Evolutionary conservation across 2,888 invertebrate genomes (phyloP), one percentile per base, ranked within the genome.

Genomic region (Tinea trinotella): DNA sequence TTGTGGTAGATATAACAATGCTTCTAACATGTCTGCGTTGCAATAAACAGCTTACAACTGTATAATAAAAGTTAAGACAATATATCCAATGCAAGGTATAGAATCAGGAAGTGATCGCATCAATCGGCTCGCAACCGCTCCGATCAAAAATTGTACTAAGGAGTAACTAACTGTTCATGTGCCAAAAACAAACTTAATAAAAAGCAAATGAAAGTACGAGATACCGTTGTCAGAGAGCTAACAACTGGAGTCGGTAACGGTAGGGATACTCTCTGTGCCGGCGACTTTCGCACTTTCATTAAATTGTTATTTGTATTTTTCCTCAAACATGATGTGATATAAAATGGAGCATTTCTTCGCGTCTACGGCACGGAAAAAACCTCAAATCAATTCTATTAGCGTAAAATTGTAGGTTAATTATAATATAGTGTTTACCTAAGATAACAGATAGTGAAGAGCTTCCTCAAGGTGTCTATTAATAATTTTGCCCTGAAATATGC

Each of bases 171-270:
- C 80, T 74, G 78, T 77, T 69, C 61, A 66, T 65, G 69, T 64
- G 64, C 71, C 69, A 71, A 76, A 68, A 74, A 70, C 68, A 71
- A 70, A 70, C 65, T 66, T 67, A 65, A 68, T 71, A 68, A 72
- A 69, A 73, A 74, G 68, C 65, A 73, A 76, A 73, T 69, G 73
- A 74, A 76, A 72, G 74, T 74, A 70, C 57, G 60, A 55, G 60
- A 59, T 64, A 67, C 74, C 65, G 76, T 76, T 75, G 62, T 57
- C 50, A 24, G 59, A 65, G 19, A 49, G 18, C n/a, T 52, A 12
- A 59, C 44, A 49, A 35, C 15, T 34, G 22, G 53, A 56, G 56
- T 53, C 54, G 30, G 40, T 54, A 50, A 50, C 24, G 50, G 48
- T 19, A 40, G 48, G 20, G 24, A 24, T 13, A 24, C 18, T 24